These are phyloP conservation scores for Acrobeloides nanus DNA, from an alignment of 2,888 invertebrate genomes.

Conservation along the genomic window DNA sequence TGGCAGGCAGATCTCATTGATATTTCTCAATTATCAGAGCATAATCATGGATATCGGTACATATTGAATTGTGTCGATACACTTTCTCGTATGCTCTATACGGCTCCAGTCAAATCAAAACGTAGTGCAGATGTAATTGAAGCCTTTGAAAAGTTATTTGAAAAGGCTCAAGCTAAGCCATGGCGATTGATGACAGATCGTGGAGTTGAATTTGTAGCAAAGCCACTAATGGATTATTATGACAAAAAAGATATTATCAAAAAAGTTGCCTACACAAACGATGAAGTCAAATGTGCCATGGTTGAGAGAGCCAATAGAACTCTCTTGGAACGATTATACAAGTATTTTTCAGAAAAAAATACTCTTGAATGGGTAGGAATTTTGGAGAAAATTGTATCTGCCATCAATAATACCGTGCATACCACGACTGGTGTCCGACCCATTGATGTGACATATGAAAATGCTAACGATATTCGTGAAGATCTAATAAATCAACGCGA, in stretches of 20 bases:
- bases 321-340: constrained; percentile 16
- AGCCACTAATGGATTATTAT: not conserved
- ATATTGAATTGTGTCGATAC: constrained; percentile 8
- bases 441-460: constrained; percentile 3
- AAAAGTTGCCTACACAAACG: constrained; percentile 8
- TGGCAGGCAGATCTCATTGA: constrained; percentile 11
- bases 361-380: constrained; percentile 12
- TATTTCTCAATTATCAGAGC: not conserved
- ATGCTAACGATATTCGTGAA: constrained; percentile 3
- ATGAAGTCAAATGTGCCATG: constrained; percentile 4
- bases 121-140: not conserved
- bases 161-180: not conserved
- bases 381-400: constrained; percentile 7
- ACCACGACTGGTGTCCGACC: constrained; percentile 1
- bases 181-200: constrained; percentile 12
- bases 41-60: constrained; percentile 6
- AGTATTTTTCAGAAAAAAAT: constrained; percentile 9
- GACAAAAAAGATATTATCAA: constrained; percentile 2
- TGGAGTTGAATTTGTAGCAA: constrained; percentile 8
- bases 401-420: constrained; percentile 9
- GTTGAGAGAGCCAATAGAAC: constrained; percentile 13
- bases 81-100: constrained; percentile 6
- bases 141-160: constrained; percentile 6
- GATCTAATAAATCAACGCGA: not conserved
- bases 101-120: constrained; percentile 9